A percentile compares a stretch with the other conserved stretches of the same genome.
Conservation (phyloP, 2,113 vertebrate species). For the Ceyx margarethae region DNA sequence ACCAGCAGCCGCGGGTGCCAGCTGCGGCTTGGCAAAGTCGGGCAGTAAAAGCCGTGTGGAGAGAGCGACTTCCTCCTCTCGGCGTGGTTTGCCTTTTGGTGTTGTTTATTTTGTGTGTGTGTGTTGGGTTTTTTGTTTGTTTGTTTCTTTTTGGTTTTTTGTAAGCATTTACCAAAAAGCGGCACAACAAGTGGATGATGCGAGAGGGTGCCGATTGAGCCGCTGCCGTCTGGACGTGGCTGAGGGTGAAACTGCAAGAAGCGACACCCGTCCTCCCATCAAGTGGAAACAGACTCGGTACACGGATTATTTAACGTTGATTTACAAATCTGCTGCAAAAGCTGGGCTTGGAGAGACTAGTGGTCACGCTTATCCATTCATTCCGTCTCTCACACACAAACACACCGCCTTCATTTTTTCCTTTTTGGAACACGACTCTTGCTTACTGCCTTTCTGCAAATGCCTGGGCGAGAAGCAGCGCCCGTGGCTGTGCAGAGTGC, state of each 20-base stretch:
- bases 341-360: not conserved
- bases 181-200: conserved; percentile 74
- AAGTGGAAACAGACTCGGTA: not conserved
- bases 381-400: not conserved
- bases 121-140: no score
- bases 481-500: conserved; percentile 41
- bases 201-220: conserved; percentile 61
- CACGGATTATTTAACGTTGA: not conserved
- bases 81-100: not conserved
- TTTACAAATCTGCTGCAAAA: not conserved
- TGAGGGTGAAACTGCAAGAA: not conserved
- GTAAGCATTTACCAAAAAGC: not conserved
- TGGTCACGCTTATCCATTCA: not conserved
- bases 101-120: no score
- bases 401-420: not conserved
- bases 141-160: not conserved
- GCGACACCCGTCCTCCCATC: not conserved
- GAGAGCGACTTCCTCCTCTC: not conserved
- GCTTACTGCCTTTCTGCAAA: conserved; percentile 21
- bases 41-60: not conserved
- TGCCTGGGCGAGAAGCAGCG: conserved; percentile 53
- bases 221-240: not conserved
- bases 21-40: not conserved
- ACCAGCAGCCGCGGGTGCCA: not conserved
- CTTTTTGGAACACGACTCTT: not conserved